Conservation (phyloP, 2,888 invertebrate genomes). For the Diplolepis rosae region DNA sequence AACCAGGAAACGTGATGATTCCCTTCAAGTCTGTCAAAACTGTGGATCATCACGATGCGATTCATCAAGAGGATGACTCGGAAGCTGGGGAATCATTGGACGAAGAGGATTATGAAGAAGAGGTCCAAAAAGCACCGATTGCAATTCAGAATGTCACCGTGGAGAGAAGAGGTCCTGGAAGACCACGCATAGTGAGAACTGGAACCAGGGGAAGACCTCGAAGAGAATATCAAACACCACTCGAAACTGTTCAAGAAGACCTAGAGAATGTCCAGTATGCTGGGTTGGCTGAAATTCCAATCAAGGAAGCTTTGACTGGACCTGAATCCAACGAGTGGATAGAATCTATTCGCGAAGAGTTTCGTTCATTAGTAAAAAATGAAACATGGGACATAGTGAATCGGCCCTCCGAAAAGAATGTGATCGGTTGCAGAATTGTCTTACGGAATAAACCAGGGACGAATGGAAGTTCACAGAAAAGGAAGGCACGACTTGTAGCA, state of each 20-base stretch:
- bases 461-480: conserved; percentile 23
- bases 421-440: conserved; percentile 37
- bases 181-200: conserved; percentile 28
- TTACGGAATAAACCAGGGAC: conserved; percentile 32
- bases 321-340: conserved; percentile 36
- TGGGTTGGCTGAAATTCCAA: conserved; percentile 30
- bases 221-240: background rate
- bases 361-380: conserved; percentile 37
- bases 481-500: conserved; percentile 40
- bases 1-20: background rate
- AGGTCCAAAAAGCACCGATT: too few relatives aligned
- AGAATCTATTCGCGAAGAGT: conserved; percentile 34
- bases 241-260: background rate
- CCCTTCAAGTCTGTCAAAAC: background rate
- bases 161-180: too few relatives aligned
- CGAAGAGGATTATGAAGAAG: too few relatives aligned
- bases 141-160: background rate
- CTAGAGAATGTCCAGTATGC: conserved; percentile 26
- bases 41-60: background rate
- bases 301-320: conserved; percentile 28
- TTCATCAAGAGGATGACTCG: background rate
- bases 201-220: conserved; percentile 20
- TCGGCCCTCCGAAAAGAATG: conserved; percentile 29
- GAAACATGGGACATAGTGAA: conserved; percentile 40
- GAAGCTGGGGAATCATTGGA: background rate